These are phyloP conservation scores for Xenops minutus DNA, from an alignment of 2,797 vertebrate genomes.

Conservation along the genomic window DNA sequence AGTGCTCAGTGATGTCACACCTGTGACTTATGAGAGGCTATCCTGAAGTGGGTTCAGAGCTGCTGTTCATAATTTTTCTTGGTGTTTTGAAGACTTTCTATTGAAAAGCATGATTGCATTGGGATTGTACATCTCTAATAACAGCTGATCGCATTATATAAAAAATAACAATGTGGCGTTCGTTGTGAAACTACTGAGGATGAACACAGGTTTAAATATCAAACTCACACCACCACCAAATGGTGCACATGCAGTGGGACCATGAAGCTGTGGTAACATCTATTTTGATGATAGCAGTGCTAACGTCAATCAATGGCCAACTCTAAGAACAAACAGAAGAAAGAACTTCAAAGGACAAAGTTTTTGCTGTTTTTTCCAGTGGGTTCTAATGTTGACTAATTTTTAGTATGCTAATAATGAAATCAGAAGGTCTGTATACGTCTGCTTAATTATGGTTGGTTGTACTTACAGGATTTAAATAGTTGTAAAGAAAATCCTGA, in stretches of 20 bases:
- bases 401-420: neutral
- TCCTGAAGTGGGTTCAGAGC: constrained; percentile 9
- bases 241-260: neutral
- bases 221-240: neutral
- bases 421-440: neutral
- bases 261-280: neutral
- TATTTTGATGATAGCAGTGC: neutral
- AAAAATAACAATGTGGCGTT: neutral
- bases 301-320: neutral
- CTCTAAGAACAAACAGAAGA: neutral
- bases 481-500: neutral
- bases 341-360: neutral
- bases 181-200: neutral
- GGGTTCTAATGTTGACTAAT: neutral
- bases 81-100: constrained; percentile 3
- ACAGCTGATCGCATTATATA: neutral
- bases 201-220: neutral
- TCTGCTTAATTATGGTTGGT: neutral
- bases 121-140: neutral
- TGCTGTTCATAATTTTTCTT: neutral
- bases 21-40: constrained; percentile 32
- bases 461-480: neutral
- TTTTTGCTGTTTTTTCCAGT: neutral
- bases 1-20: constrained; percentile 3
- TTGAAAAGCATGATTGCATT: neutral